A percentile compares a stretch with the other conserved stretches of the same genome.
Conservation (phyloP, 2,797 vertebrate species). For the Novumbra hubbsi region DNA sequence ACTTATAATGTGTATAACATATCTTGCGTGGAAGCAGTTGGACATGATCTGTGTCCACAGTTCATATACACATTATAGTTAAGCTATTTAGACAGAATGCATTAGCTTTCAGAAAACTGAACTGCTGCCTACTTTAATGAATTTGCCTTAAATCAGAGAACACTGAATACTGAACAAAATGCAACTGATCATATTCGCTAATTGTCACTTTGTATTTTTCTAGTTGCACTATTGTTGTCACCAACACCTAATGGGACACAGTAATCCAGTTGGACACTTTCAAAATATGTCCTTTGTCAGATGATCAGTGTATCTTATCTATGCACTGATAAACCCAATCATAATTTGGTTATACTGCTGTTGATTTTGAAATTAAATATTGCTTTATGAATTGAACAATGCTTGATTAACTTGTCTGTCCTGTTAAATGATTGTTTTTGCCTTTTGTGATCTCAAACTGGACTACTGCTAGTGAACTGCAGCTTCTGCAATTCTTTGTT, state of each 20-base stretch:
- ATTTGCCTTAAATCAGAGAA: constrained; percentile 10
- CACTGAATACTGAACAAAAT: constrained; percentile 6
- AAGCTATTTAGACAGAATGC: not conserved
- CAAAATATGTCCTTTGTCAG: not conserved
- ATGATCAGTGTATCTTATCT: not conserved
- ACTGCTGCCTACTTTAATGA: not conserved
- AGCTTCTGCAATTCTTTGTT: not conserved
- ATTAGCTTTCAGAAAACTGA: not conserved
- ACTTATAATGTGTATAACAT: not conserved
- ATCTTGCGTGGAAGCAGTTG: not conserved
- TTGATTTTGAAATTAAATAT: constrained; percentile 15
- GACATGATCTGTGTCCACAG: not conserved
- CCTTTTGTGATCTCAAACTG: too few species aligned
- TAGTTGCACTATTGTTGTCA: constrained; percentile 13
- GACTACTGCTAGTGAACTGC: not conserved
- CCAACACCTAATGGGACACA: constrained; percentile 2
- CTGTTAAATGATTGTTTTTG: too few species aligned
- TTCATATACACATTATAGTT: not conserved
- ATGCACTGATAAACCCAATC: constrained; percentile 4
- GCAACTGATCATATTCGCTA: not conserved
- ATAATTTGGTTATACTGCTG: constrained; percentile 1
- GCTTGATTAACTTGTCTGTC: too few species aligned
- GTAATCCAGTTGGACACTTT: not conserved
- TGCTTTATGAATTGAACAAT: not conserved
- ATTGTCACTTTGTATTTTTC: constrained; percentile 8